Conservation (phyloP, 2,113 vertebrate genomes). For the Ranitomeya imitator region DNA sequence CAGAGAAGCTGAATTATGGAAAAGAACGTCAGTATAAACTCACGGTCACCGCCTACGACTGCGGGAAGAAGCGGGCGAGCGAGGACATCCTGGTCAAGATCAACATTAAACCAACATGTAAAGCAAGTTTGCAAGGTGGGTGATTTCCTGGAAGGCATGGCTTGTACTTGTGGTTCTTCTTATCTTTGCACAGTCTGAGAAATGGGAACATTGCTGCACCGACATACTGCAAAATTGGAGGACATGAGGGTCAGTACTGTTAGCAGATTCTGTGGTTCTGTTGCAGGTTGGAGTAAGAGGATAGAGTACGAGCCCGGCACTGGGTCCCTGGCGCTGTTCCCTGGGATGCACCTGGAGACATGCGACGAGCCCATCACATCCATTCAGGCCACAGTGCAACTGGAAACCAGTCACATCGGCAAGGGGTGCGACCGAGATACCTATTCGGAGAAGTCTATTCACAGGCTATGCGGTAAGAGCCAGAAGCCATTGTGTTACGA, state of each 20-base stretch:
- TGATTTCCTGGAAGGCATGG: not conserved
- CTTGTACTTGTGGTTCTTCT: not conserved
- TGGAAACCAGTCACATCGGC: conserved; percentile 95
- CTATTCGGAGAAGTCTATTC: conserved; percentile 95
- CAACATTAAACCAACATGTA: conserved; percentile 91
- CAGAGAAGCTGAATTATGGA: conserved; percentile 89
- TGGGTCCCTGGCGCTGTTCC: conserved; percentile 88
- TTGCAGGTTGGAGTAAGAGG: conserved; percentile 87
- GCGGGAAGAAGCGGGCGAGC: conserved; percentile 91
- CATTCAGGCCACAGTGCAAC: conserved; percentile 81
- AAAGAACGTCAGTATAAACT: conserved; percentile 94
- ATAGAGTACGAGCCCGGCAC: conserved; percentile 96
- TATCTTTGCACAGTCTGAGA: not conserved
- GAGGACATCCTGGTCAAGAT: conserved; percentile 96
- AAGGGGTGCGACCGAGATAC: conserved; percentile 98
- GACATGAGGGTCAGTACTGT: not conserved
- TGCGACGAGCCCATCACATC: conserved; percentile 90
- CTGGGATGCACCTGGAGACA: conserved; percentile 88
- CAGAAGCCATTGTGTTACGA: not conserved
- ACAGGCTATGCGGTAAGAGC: conserved; percentile 90
- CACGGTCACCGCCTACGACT: conserved; percentile 94
- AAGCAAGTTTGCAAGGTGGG: conserved; percentile 95
- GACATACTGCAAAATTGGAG: not conserved
- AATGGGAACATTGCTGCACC: not conserved
- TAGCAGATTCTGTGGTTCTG: not conserved